These are phyloP conservation scores for Antheraea mylitta DNA, from an alignment of 1,140 invertebrate species.

Conservation along the genomic window DNA sequence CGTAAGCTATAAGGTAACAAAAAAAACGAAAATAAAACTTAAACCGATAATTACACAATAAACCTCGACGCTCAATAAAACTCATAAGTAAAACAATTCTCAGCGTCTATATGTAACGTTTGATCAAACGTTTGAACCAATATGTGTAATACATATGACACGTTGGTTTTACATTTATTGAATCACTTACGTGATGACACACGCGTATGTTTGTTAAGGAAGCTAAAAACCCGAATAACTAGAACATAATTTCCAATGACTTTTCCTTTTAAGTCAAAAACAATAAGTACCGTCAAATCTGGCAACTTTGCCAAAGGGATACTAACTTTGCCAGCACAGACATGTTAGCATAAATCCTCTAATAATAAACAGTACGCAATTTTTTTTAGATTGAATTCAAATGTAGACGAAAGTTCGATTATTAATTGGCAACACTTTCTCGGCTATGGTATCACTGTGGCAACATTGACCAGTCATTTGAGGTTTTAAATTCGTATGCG, in stretches of 20 bases:
- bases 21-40: constrained; percentile 52
- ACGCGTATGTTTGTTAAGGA: constrained; percentile 27
- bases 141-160: constrained; percentile 15
- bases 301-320: no score
- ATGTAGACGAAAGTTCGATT: no score
- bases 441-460: no score
- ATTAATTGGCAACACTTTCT: no score
- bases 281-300: no score
- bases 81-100: constrained; percentile 45
- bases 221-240: constrained; percentile 22
- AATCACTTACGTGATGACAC: constrained; percentile 18
- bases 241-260: constrained; percentile 14
- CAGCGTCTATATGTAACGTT: constrained; percentile 37
- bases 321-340: no score
- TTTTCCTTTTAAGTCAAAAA: constrained; percentile 21
- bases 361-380: no score
- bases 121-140: constrained; percentile 47
- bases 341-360: no score
- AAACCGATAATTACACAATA: constrained; percentile 49
- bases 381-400: no score
- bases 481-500: no score
- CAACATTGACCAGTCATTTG: no score
- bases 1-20: constrained; percentile 60
- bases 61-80: constrained; percentile 29
- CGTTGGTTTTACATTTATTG: constrained; percentile 23